phyloP scores from a whole-genome alignment of 2,888 invertebrate species.

The Pelosia muscerda region DNA sequence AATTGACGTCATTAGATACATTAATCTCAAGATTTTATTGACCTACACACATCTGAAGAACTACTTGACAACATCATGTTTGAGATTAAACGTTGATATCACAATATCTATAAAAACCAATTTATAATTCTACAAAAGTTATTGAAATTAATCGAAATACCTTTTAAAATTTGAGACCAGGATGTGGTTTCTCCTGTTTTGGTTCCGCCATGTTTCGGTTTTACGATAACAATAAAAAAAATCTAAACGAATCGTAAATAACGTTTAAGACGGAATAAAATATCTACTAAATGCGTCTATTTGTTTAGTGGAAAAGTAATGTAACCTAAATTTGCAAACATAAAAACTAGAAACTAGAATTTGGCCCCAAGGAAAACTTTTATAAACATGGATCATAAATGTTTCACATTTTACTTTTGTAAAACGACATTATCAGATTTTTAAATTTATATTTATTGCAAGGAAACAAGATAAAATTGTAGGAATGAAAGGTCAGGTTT shows the following conservation, averaged over 20 bases:
- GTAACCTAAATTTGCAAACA: background rate
- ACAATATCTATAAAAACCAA: background rate
- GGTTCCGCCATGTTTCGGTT: background rate
- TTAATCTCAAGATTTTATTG: slow-evolving; percentile 31
- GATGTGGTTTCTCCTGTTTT: background rate
- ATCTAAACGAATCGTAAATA: slow-evolving; percentile 1
- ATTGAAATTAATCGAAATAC: background rate
- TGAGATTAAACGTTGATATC: slow-evolving; percentile 8
- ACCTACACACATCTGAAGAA: slow-evolving; percentile 14
- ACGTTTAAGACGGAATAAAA: background rate
- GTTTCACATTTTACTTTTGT: slow-evolving; percentile 1
- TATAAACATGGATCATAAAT: background rate
- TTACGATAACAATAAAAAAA: slow-evolving; percentile 3
- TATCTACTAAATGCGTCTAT: background rate
- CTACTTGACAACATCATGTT: slow-evolving; percentile 15
- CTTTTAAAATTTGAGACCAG: background rate
- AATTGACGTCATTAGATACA: slow-evolving; percentile 26
- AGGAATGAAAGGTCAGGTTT: slow-evolving; percentile 28
- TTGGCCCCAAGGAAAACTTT: background rate
- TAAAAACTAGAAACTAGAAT: background rate
- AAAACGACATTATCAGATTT: slow-evolving; percentile 20
- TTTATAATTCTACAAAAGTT: background rate
- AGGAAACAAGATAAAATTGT: slow-evolving; percentile 26
- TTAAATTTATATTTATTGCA: slow-evolving; percentile 20
- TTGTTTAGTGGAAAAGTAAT: background rate